A percentile compares a stretch with the other conserved stretches of the same genome.
These are phyloP conservation scores for Lates japonicus DNA, from an alignment of 2,797 vertebrate genomes.

Conservation along the genomic window DNA sequence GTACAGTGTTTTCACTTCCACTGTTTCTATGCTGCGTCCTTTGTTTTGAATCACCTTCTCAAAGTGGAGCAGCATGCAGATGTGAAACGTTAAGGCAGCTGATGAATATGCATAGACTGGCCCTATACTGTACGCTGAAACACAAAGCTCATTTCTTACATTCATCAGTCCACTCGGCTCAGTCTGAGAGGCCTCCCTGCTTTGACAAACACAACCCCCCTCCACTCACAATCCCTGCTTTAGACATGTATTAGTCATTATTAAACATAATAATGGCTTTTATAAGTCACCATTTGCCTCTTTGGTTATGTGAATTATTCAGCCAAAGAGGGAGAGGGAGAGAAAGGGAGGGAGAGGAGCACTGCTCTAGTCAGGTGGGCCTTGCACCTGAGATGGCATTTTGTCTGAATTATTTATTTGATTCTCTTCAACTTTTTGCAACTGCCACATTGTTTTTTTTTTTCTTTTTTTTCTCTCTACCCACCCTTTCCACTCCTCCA, in stretches of 20 bases:
- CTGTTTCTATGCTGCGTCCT: not conserved
- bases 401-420: constrained; percentile 85
- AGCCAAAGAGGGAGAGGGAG: constrained; percentile 51
- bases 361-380: constrained; percentile 77
- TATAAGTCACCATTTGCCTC: constrained; percentile 83
- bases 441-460: constrained; percentile 59
- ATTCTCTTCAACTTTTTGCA: constrained; percentile 78
- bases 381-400: constrained; percentile 80
- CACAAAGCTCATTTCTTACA: constrained; percentile 68
- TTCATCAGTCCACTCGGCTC: constrained; percentile 69
- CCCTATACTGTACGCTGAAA: constrained; percentile 18
- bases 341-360: constrained; percentile 27
- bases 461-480: not conserved
- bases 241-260: constrained; percentile 86
- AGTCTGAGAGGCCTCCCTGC: constrained; percentile 42
- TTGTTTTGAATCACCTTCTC: constrained; percentile 18
- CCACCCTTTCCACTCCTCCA: constrained; percentile 23
- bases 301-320: constrained; percentile 86
- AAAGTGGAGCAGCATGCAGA: constrained; percentile 27
- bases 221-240: constrained; percentile 43
- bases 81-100: constrained; percentile 34
- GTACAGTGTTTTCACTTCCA: constrained; percentile 2
- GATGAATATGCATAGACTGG: constrained; percentile 53
- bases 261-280: constrained; percentile 89
- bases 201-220: constrained; percentile 21